Base-by-base conservation (phyloP, 2,888 invertebrate genomes). In the Sylvicola cinctus region DNA sequence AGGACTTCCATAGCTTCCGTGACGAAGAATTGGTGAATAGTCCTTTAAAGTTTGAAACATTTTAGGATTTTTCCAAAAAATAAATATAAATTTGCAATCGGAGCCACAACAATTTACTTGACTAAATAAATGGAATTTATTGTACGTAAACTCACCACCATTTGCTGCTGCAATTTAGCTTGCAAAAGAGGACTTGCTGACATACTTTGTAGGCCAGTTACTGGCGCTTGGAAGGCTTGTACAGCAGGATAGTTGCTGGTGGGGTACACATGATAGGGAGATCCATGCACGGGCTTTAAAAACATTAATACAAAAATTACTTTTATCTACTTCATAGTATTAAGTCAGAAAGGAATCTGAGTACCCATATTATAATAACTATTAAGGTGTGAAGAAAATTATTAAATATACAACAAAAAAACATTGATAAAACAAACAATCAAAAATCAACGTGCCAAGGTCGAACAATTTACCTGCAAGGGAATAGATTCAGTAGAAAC, bases 241-340 rank as follows among this genome's bases (percentile, higher is more conserved):
- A 55, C 68, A 60, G 56, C 70, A 61, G 65, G 35, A 63, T 52
- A 49, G 43, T 57, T 68, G 60, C 46, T 67, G 58, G 55, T 62
- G 43, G 77, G 76, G 60, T 77, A 74, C 45, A 77, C 73, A 58
- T 74, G 74, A 55, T 74, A 74, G 40, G 76, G 74, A 46, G 76
- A 76, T 47, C 74, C 72, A 55, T 72, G 69, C 51, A 55, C 44
- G 36, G 63, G 57, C 68, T 66, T 58, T 49, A 39, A 35, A 29
- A 35, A 40, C 32, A 39, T 20, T 33, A 40, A 28, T 33, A 16
- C 16, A n/a, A 31, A 16, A 33, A 16, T 33, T n/a, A n/a, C n/a
- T n/a, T n/a, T n/a, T n/a, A n/a, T n/a, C n/a, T n/a, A n/a, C n/a
- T n/a, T n/a, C n/a, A n/a, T n/a, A n/a, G n/a, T n/a, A n/a, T n/a